Conservation (phyloP, 2,113 vertebrate species). For the Verasper variegatus region DNA sequence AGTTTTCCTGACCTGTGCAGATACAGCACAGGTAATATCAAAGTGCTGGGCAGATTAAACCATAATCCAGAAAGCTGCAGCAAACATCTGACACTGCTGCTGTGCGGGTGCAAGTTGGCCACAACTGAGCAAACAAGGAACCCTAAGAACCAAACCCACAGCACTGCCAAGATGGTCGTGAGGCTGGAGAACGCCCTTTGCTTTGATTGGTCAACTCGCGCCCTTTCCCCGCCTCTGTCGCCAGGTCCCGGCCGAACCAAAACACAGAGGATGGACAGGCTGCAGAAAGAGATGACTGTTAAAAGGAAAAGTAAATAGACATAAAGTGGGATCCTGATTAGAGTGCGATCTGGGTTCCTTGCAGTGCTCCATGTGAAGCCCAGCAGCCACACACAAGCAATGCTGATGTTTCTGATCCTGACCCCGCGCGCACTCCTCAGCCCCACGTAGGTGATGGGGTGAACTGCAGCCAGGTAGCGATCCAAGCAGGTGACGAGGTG, state of each 20-base stretch:
- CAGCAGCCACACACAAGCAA: slow-evolving; percentile 32
- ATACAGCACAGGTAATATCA: slow-evolving; percentile 44
- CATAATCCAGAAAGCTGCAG: background rate
- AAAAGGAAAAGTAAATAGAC: background rate
- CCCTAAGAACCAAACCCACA: background rate
- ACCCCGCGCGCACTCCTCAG: slow-evolving; percentile 1
- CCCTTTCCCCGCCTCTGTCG: background rate
- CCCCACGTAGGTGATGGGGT: slow-evolving; percentile 25
- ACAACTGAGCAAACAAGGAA: background rate
- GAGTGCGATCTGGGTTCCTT: too few relatives aligned
- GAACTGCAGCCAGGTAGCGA: slow-evolving; percentile 8
- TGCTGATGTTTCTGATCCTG: slow-evolving; percentile 15
- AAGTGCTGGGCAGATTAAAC: slow-evolving; percentile 26
- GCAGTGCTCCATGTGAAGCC: background rate
- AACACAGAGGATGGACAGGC: slow-evolving; percentile 10
- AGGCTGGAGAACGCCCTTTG: slow-evolving; percentile 36
- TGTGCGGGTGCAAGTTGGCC: accelerated
- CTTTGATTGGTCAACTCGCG: slow-evolving; percentile 10
- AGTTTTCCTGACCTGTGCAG: slow-evolving; percentile 13
- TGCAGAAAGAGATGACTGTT: slow-evolving; percentile 4
- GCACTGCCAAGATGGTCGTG: background rate
- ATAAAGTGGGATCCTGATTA: background rate
- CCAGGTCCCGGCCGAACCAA: slow-evolving; percentile 19
- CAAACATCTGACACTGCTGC: accelerated
- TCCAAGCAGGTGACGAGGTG: slow-evolving; percentile 32